Evolutionary conservation across 2,888 invertebrate genomes (phyloP), one percentile per base, ranked within the genome.

Genomic region (Sphaerophoria rueppellii): DNA sequence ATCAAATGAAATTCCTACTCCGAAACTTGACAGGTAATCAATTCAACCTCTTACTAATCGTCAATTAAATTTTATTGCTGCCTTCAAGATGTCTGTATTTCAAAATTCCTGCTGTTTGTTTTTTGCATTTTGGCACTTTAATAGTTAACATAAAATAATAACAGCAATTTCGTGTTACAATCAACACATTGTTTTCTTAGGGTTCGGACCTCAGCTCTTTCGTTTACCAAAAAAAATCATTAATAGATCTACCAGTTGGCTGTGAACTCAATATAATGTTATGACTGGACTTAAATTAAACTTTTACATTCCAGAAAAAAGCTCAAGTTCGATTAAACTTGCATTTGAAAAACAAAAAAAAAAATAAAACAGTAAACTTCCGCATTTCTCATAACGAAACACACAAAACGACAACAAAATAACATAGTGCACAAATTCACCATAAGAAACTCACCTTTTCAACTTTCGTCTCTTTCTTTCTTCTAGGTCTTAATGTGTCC

Each of bases 171-270:
- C 16, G 50, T 34, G 16, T 16, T 12, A 50, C 50, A 65, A 55
- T 46, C 32, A 37, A 65, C n/a, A 4, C 40, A 37, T n/a, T 52
- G 2, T 11, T 54, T 60, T 37, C 2, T 37, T 54, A 55, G 74
- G 69, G 65, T 80, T 83, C 61, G 80, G n/a, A 63, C 7, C 6
- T 12, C 75, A 83, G 61, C 75, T 83, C 75, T 83, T 80, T 79
- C 52, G 60, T 46, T 60, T 78, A 7, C 24, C 24, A 11, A 40
- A 35, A 4, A 35, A 65, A 75, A 16, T 16, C 35, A 40, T 48
- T n/a, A 46, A n/a, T n/a, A n/a, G n/a, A 69, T 52, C 14, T 6
- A 24, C 34, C 7, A 5, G 57, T 35, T 4, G 2, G 32, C 2
- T 24, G 3, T n/a, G 2, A 6, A 34, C 6, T 14, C 3, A 16